phyloP scores from a whole-genome alignment of 2,888 invertebrate genomes.

The Amblyteles armatorius region DNA sequence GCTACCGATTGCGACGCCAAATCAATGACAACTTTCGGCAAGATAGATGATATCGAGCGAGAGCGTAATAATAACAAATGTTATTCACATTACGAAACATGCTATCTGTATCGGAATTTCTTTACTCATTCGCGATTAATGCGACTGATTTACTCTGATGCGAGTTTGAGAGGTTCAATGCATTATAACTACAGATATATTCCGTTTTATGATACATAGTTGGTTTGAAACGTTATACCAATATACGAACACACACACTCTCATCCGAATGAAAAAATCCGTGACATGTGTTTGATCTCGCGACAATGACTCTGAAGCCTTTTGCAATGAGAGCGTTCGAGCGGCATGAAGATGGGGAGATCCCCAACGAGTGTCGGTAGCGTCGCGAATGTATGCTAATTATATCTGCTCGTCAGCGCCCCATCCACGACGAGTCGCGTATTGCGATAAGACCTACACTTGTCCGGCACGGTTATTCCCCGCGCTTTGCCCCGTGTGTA shows the following conservation, averaged over 20 bases:
- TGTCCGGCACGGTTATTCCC: constrained; percentile 4
- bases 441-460: constrained; percentile 13
- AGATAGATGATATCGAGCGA: neutral
- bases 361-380: constrained; percentile 2
- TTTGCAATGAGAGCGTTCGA: neutral
- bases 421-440: neutral
- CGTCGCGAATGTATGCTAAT: constrained; percentile 16
- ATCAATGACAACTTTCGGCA: neutral
- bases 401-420: neutral
- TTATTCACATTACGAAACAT: neutral
- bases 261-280: neutral
- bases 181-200: neutral
- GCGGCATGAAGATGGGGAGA: neutral
- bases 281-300: neutral
- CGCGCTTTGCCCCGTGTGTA: neutral
- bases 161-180: too few species aligned
- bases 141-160: neutral
- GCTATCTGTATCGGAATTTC: neutral
- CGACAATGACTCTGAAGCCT: neutral
- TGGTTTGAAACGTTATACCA: neutral
- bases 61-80: neutral
- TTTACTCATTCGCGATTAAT: neutral
- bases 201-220: neutral
- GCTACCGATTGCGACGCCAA: neutral
- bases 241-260: neutral